Evolutionary conservation across 2,797 vertebrate genomes (phyloP).

Genomic region (Protosalanx chinensis): DNA sequence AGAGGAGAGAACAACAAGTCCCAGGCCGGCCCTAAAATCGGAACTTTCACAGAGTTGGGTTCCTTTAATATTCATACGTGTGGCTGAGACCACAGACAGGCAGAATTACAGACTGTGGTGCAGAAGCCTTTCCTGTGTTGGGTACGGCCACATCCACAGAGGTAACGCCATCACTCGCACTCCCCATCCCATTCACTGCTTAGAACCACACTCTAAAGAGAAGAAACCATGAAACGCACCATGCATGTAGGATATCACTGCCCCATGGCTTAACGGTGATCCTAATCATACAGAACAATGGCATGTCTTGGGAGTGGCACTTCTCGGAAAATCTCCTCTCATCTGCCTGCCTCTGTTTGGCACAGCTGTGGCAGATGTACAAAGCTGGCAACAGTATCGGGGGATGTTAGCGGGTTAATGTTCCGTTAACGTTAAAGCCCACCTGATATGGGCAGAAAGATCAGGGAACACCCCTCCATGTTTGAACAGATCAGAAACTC

Average conservation of each 20-base stretch:
- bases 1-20: conserved; percentile 13
- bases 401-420: not conserved
- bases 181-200: conserved; percentile 17
- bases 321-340: not conserved
- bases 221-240: not conserved
- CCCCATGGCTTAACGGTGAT: conserved; percentile 5
- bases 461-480: conserved; percentile 7
- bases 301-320: conserved; percentile 32
- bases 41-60: conserved; percentile 68
- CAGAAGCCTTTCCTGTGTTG: conserved; percentile 72
- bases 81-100: conserved; percentile 65
- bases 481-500: conserved; percentile 31
- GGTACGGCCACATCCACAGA: conserved; percentile 69
- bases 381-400: not conserved
- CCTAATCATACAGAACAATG: conserved; percentile 26
- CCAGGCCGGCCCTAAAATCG: conserved; percentile 54
- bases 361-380: conserved; percentile 14
- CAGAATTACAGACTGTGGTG: conserved; percentile 67
- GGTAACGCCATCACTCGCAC: conserved; percentile 43
- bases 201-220: not conserved
- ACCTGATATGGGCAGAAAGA: conserved; percentile 1
- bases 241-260: conserved; percentile 17
- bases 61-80: conserved; percentile 66
- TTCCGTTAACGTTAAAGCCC: not conserved
- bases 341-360: not conserved